phyloP scores from a whole-genome alignment of 64 coral and sea anemone species.

The Actinia tenebrosa region DNA sequence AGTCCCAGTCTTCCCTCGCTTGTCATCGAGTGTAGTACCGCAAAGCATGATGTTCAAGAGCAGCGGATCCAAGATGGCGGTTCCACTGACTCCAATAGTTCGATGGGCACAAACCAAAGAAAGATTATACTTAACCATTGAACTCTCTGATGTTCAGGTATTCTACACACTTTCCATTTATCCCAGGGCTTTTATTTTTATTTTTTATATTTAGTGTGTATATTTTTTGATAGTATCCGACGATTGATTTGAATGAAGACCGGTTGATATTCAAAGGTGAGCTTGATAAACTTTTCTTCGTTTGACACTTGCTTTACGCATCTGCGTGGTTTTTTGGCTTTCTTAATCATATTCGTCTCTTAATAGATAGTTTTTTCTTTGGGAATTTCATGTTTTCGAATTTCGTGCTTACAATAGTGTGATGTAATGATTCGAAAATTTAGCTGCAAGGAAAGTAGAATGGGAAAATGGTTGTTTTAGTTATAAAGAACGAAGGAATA shows the following conservation, averaged over 20 bases:
- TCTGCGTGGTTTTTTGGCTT: not conserved
- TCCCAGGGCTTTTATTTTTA: not conserved
- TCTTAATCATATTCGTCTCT: not conserved
- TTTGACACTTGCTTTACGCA: not conserved
- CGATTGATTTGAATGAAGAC: conserved; percentile 40
- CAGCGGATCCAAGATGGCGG: conserved; percentile 24
- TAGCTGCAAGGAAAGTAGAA: too few relatives aligned
- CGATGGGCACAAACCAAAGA: conserved; percentile 64
- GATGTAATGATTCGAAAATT: too few relatives aligned
- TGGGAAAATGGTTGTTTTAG: too few relatives aligned
- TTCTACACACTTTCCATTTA: not conserved
- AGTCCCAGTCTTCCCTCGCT: not conserved
- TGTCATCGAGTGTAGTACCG: not conserved
- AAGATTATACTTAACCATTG: conserved; percentile 40
- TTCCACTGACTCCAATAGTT: conserved; percentile 47
- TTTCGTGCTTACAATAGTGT: not conserved
- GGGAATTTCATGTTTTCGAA: not conserved
- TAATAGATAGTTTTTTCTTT: too few relatives aligned
- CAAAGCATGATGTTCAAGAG: not conserved
- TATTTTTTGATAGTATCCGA: conserved; percentile 26
- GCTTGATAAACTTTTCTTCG: not conserved
- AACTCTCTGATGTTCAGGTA: conserved; percentile 65
- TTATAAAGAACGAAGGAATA: too few relatives aligned
- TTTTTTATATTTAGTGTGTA: not conserved
- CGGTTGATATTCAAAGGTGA: conserved; percentile 63